These are phyloP conservation scores for Alfaro cultratus DNA, from an alignment of 2,797 vertebrate species.

Conservation along the genomic window DNA sequence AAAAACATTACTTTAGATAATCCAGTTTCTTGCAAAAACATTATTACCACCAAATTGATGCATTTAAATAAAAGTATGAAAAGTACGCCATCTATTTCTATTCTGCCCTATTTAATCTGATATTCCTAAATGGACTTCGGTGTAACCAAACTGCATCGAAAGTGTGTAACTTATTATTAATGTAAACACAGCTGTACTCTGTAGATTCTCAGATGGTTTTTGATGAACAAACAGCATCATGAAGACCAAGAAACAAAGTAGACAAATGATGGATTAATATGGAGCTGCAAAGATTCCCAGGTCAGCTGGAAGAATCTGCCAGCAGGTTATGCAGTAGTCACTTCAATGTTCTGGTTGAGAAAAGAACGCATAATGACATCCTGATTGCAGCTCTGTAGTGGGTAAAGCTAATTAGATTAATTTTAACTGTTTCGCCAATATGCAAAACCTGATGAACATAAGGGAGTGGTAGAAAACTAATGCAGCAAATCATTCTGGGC, in stretches of 20 bases:
- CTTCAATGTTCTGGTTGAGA: background rate
- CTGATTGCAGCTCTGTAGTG: background rate
- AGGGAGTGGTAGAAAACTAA: background rate
- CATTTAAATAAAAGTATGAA: background rate
- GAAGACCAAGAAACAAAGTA: background rate
- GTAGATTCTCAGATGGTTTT: background rate
- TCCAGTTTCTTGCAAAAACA: background rate
- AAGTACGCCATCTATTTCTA: background rate
- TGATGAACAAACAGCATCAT: background rate
- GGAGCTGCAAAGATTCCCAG: background rate
- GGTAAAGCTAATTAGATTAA: background rate
- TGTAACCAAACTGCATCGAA: background rate
- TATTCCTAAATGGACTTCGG: background rate
- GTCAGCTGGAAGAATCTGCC: background rate
- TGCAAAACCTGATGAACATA: background rate
- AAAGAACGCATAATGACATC: background rate
- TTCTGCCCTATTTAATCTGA: background rate
- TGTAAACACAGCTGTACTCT: background rate
- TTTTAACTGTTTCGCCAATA: background rate
- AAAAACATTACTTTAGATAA: background rate
- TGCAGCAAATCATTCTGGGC: background rate
- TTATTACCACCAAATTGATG: background rate
- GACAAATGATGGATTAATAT: background rate
- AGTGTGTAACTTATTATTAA: background rate
- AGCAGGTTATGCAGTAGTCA: background rate